These are phyloP conservation scores for Palloptera scutellata DNA, from an alignment of 2,888 invertebrate genomes.

Conservation along the genomic window DNA sequence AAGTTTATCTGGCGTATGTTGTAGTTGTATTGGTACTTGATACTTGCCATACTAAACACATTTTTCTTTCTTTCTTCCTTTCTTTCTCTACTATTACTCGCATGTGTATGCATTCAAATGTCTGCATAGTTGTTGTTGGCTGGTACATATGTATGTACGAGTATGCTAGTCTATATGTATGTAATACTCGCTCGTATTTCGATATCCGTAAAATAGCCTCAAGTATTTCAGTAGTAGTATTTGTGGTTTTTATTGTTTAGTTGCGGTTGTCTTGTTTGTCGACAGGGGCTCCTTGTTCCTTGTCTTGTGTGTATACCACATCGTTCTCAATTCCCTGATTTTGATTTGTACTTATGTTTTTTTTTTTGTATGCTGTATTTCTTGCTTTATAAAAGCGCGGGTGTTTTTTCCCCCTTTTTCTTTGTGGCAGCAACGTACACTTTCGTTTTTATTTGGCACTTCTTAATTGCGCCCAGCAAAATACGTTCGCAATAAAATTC, in stretches of 20 bases:
- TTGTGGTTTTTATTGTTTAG: slow-evolving; percentile 44
- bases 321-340: slow-evolving; percentile 9
- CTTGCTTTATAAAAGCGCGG: neutral
- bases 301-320: slow-evolving; percentile 23
- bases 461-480: slow-evolving; percentile 20
- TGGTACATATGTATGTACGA: neutral
- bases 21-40: no score
- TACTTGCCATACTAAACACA: no score
- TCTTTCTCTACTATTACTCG: no score
- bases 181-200: slow-evolving; percentile 40
- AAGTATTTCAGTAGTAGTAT: slow-evolving; percentile 38
- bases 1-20: no score
- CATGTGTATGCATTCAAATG: no score
- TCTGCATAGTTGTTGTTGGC: slow-evolving; percentile 16
- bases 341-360: slow-evolving; percentile 3
- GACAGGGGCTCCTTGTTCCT: slow-evolving; percentile 29
- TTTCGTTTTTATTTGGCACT: slow-evolving; percentile 39
- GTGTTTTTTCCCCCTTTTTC: neutral
- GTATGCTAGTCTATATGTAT: no score
- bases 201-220: slow-evolving; percentile 50
- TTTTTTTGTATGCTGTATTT: slow-evolving; percentile 12
- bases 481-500: slow-evolving; percentile 23
- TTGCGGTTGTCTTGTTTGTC: slow-evolving; percentile 41
- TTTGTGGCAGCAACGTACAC: slow-evolving; percentile 35
- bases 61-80: no score